Conservation (phyloP, 2,888 invertebrate species). For the Embidobia sp. region DNA sequence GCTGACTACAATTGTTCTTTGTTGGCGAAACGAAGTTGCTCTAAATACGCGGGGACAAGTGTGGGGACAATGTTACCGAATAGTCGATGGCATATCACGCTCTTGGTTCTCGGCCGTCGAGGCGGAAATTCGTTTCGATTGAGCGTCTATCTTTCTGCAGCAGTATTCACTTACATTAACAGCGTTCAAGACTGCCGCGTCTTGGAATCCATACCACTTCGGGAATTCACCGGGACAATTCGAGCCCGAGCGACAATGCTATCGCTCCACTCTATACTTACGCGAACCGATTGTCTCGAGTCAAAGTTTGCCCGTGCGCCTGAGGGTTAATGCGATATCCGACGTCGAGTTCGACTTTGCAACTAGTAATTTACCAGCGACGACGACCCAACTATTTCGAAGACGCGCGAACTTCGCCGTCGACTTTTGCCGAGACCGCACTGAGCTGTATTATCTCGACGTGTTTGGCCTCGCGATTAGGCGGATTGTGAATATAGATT, state of each 20-base stretch:
- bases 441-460: conserved; percentile 6
- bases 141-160: conserved; percentile 57
- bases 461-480: conserved; percentile 21
- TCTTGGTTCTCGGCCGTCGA: conserved; percentile 42
- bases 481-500: conserved; percentile 26
- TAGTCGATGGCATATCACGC: conserved; percentile 48
- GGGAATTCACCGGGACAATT: conserved; percentile 55
- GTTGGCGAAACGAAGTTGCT: conserved; percentile 5
- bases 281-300: conserved; percentile 57
- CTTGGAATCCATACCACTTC: conserved; percentile 48
- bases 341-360: conserved; percentile 51
- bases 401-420: conserved; percentile 44
- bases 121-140: conserved; percentile 61
- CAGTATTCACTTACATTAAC: conserved; percentile 57
- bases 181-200: conserved; percentile 39
- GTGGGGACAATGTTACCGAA: conserved; percentile 51
- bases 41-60: conserved; percentile 40
- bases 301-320: conserved; percentile 52
- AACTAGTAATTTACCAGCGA: conserved; percentile 55
- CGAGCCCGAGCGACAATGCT: conserved; percentile 56
- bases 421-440: conserved; percentile 29
- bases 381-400: conserved; percentile 42
- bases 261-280: conserved; percentile 49
- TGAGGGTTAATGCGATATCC: conserved; percentile 60
- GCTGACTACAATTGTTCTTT: conserved; percentile 38